A percentile compares a stretch with the other conserved stretches of the same genome.
Evolutionary conservation across 2,113 vertebrate species (phyloP).

Genomic region (Uria aalge): DNA sequence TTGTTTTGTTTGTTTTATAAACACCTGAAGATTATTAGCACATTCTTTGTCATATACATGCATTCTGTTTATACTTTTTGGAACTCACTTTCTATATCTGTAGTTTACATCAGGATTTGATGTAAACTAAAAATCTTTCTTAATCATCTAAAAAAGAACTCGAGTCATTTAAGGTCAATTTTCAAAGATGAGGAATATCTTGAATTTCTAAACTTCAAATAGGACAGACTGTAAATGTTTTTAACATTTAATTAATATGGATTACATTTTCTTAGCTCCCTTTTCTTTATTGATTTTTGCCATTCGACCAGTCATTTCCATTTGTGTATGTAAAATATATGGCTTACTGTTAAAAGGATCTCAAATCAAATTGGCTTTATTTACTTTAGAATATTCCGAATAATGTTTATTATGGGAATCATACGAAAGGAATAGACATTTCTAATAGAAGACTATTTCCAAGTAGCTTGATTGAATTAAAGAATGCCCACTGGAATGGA

Average conservation of each 20-base stretch:
- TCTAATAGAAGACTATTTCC: neutral
- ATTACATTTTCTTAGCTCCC: slow-evolving; percentile 33
- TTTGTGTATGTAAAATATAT: slow-evolving; percentile 15
- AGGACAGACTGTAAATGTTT: neutral
- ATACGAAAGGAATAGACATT: neutral
- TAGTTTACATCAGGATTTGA: neutral
- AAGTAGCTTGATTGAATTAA: neutral
- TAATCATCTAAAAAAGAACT: neutral
- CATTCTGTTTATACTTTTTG: neutral
- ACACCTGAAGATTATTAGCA: neutral
- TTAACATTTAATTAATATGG: slow-evolving; percentile 22
- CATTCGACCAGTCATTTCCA: neutral
- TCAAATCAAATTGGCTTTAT: slow-evolving; percentile 7
- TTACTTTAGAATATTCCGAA: slow-evolving; percentile 4
- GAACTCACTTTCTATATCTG: neutral
- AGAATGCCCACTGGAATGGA: slow-evolving; percentile 3
- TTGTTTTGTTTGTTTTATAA: neutral
- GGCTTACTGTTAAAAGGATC: neutral
- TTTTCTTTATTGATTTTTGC: slow-evolving; percentile 34
- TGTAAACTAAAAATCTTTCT: neutral
- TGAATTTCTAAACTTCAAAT: neutral
- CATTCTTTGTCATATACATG: neutral
- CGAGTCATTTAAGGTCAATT: neutral
- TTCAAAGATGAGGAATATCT: neutral
- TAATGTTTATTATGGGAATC: neutral